These are phyloP conservation scores for Pica pica DNA, from an alignment of 2,113 vertebrate species.

Conservation along the genomic window DNA sequence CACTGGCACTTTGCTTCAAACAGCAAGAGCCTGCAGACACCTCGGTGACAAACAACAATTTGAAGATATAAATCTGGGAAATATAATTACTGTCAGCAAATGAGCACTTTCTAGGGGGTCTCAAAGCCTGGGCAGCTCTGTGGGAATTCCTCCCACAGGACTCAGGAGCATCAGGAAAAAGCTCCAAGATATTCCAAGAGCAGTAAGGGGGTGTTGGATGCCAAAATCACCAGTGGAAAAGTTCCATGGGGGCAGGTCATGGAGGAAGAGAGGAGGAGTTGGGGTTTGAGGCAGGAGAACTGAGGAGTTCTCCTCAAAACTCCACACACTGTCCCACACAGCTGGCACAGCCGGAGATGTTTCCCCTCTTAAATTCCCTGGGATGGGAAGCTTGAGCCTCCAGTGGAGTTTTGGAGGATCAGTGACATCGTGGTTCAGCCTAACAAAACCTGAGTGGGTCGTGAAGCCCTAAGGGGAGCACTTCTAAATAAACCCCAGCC, in stretches of 20 bases:
- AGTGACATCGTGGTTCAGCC: neutral
- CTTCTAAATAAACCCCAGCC: neutral
- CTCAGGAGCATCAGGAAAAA: neutral
- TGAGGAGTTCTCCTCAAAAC: neutral
- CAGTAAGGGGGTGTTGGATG: neutral
- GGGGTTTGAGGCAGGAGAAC: neutral
- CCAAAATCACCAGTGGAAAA: neutral
- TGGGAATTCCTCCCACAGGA: neutral
- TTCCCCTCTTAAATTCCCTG: neutral
- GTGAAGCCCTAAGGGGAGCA: neutral
- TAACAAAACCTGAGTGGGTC: neutral
- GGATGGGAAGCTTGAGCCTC: neutral
- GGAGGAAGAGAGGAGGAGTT: neutral
- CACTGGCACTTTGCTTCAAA: neutral
- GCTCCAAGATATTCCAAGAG: neutral
- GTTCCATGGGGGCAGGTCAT: neutral
- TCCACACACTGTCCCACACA: neutral
- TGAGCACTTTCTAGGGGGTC: neutral
- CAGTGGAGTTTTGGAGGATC: neutral
- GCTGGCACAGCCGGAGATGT: neutral
- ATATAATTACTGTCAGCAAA: neutral
- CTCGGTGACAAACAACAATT: neutral
- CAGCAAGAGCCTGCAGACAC: neutral
- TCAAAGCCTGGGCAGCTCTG: neutral
- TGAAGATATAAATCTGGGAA: neutral